Evolutionary conservation across 2,888 invertebrate species (phyloP), one percentile per base, ranked within the genome.

Genomic region (Gortyna flavago): DNA sequence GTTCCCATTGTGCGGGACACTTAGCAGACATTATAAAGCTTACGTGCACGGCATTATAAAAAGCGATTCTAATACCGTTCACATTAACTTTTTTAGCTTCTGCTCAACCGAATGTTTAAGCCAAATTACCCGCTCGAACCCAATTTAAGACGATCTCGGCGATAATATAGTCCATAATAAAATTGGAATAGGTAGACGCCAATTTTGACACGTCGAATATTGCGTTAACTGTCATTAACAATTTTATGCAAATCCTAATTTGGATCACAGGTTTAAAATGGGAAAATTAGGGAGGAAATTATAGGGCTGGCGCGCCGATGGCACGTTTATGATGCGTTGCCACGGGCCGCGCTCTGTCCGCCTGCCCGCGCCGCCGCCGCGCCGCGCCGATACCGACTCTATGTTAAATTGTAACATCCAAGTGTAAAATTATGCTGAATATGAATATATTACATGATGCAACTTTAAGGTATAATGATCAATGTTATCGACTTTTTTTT

Each of bases 191-290:
- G 92, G 92, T 91, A 93, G 91, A 91, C 87, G 90, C 91, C 91
- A 93, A 94, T 95, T 94, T 94, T 94, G 91, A 95, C 94, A 94
- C 94, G 91, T 94, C 90, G 92, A 92, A 94, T 92, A 93, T 92
- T 92, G 91, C 93, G 93, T 93, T 93, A 93, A 93, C 93, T 93
- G 93, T 93, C 93, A 95, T 95, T 95, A 95, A 93, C 94, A 94
- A 95, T 95, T 95, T 95, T 95, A 95, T 96, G 95, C 95, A 95
- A 95, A 95, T 95, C 94, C 92, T 91, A 94, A 95, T 93, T 93
- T 92, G 94, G 93, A 95, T 94, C 94, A 93, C 93, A 92, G 93
- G 91, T 93, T 94, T 92, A 92, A 93, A 95, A 93, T 94, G 94
- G 93, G 92, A 90, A 94, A 94, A 94, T 95, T 94, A 94, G 94